A percentile compares a stretch with the other conserved stretches of the same genome.
Evolutionary conservation across 2,888 invertebrate species (phyloP).

Genomic region (Spisula solida): DNA sequence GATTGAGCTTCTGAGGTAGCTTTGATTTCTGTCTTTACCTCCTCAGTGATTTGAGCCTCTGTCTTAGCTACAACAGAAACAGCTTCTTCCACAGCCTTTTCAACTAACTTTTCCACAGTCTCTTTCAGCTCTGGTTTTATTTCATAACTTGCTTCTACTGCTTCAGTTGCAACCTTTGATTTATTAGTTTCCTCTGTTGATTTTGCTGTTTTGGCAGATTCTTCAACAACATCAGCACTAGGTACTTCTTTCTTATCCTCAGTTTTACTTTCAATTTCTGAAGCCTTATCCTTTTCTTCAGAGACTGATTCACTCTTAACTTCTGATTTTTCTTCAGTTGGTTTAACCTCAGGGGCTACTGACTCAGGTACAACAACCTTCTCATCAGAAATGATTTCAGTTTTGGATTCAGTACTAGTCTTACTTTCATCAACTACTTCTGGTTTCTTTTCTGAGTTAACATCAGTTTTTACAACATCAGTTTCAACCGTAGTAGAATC

Average conservation of each 20-base stretch:
- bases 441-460: neutral
- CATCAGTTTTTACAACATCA: neutral
- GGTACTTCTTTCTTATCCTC: neutral
- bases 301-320: neutral
- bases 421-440: neutral
- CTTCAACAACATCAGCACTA: neutral
- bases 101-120: neutral
- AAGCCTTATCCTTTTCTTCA: neutral
- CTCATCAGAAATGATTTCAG: neutral
- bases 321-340: too few species aligned
- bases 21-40: neutral
- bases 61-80: neutral
- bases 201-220: too few species aligned
- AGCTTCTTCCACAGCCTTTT: conserved; percentile 4
- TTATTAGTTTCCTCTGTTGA: neutral
- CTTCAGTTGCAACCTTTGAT: neutral
- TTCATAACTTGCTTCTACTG: neutral
- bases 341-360: neutral
- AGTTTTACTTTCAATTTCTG: neutral
- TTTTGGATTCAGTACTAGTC: neutral
- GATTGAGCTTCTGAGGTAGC: neutral
- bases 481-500: neutral
- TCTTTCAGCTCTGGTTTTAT: neutral
- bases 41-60: neutral
- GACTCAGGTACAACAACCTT: neutral